Conservation (phyloP, 2,888 invertebrate species). For the Chymomyza caudatula region DNA sequence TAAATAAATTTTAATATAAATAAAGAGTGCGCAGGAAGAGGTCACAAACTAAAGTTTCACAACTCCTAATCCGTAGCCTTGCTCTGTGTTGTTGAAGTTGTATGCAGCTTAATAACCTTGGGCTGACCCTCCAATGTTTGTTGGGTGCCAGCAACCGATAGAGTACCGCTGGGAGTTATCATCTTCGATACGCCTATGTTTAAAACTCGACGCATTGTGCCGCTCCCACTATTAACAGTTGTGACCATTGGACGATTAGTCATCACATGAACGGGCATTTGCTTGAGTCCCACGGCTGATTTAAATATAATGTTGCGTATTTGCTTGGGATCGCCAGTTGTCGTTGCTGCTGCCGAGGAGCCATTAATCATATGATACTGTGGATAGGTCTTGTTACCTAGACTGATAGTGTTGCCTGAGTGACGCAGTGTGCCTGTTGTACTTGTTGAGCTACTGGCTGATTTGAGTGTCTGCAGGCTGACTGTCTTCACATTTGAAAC, state of each 20-base stretch:
- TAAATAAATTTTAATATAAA: constrained; percentile 18
- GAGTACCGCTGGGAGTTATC: constrained; percentile 6
- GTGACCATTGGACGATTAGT: constrained; percentile 36
- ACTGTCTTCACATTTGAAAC: constrained; percentile 37
- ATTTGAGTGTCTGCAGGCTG: constrained; percentile 50
- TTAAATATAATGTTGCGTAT: constrained; percentile 49
- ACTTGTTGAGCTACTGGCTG: not conserved
- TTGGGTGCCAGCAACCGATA: constrained; percentile 24
- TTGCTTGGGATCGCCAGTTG: constrained; percentile 35
- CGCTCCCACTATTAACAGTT: constrained; percentile 31
- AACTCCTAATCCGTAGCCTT: constrained; percentile 12
- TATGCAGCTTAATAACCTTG: constrained; percentile 44
- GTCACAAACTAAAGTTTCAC: not conserved
- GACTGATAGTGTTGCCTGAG: constrained; percentile 11
- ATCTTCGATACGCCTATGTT: constrained; percentile 45
- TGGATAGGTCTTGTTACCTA: constrained; percentile 45
- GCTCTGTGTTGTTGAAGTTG: constrained; percentile 15
- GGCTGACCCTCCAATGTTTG: not conserved
- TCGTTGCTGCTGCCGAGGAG: not conserved
- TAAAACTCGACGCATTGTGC: constrained; percentile 50
- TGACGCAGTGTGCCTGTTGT: constrained; percentile 36
- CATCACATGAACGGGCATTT: constrained; percentile 50
- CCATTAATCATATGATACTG: constrained; percentile 56
- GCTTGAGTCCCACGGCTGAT: constrained; percentile 46
- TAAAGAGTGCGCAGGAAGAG: not conserved